Base-by-base conservation (phyloP, 2,113 vertebrate genomes). In the Nibea albiflora region DNA sequence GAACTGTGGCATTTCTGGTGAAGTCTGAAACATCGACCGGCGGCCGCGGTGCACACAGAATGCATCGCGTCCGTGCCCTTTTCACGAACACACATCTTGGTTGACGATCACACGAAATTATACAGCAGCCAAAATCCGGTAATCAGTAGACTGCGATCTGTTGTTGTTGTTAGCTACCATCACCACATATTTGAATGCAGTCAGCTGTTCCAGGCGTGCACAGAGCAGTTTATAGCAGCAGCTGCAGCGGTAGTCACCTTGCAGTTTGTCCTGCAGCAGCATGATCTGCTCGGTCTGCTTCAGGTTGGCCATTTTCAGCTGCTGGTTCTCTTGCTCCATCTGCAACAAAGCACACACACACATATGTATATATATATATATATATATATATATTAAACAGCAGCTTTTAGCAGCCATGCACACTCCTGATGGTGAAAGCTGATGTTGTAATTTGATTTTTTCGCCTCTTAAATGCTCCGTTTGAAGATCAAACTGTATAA, bases 281-380 rank as follows among this genome's bases (percentile, higher is more conserved):
- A 93, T 90, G 64, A 98, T 96, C 92, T 97, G 96, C 52, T 96
- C 96, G 0, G 83, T 91, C 89, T 98, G 95, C 67, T 89, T 96
- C 87, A 93, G 85, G 88, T 99, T 99, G 54, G 90, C 94, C 82
- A 84, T 90, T 93, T 96, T 98, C 89, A 99, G 87, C 76, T 95
- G 95, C 85, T 96, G 96, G 93, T 98, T 99, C 92, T 98, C 97
- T 44, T 95, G 90, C 89, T 99, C 97, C 91, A 99, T 97, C 98
- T 99, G 84, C 54, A 90, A 71, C 7, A 69, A 16, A 35, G 22
- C 3, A 28, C 70, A 35, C 31, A 35, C 5, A 31, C 31, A 31
- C 31, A 31, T 4, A 31, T 5, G 6, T 5, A 31, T 1, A 31
- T 5, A 26, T 2, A 26, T 2, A 26, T 26, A 49, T 28, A 1